These are phyloP conservation scores for Matsumurasca onukii DNA, from an alignment of 1,140 invertebrate species.

Conservation along the genomic window DNA sequence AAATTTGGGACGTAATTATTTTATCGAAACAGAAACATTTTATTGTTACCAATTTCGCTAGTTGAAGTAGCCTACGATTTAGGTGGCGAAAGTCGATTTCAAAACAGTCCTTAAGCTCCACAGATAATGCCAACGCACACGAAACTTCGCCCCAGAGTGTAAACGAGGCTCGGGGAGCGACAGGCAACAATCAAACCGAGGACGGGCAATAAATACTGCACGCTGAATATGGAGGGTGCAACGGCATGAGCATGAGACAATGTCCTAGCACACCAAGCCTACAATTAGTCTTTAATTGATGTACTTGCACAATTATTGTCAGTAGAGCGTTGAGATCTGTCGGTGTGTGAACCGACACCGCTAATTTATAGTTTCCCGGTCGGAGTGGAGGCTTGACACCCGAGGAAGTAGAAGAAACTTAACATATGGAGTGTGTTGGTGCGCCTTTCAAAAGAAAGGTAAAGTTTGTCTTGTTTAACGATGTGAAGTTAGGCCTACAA, in stretches of 20 bases:
- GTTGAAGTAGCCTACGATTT: too few relatives aligned
- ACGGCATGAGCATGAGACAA: neutral
- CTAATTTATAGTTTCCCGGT: conserved; percentile 24
- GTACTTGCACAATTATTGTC: conserved; percentile 27
- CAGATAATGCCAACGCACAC: too few relatives aligned
- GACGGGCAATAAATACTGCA: neutral
- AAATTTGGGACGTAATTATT: too few relatives aligned
- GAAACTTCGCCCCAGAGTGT: neutral
- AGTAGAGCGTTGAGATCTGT: conserved; percentile 16
- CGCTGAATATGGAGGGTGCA: neutral
- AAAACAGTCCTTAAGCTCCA: too few relatives aligned
- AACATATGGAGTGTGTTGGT: too few relatives aligned
- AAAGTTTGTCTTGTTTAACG: too few relatives aligned
- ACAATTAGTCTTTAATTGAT: conserved; percentile 32
- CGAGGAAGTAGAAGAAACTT: conserved; percentile 29
- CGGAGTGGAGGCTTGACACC: conserved; percentile 5
- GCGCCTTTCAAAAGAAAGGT: too few relatives aligned
- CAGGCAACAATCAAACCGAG: neutral
- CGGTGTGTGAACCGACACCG: conserved; percentile 20
- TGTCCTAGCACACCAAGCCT: neutral
- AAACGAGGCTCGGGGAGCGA: neutral
- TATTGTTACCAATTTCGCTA: too few relatives aligned
- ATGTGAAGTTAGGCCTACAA: too few relatives aligned
- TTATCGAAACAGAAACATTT: too few relatives aligned
- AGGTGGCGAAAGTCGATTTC: too few relatives aligned